These are phyloP conservation scores for Hipposideros armiger DNA, from an alignment of 2,113 vertebrate species.

Conservation along the genomic window DNA sequence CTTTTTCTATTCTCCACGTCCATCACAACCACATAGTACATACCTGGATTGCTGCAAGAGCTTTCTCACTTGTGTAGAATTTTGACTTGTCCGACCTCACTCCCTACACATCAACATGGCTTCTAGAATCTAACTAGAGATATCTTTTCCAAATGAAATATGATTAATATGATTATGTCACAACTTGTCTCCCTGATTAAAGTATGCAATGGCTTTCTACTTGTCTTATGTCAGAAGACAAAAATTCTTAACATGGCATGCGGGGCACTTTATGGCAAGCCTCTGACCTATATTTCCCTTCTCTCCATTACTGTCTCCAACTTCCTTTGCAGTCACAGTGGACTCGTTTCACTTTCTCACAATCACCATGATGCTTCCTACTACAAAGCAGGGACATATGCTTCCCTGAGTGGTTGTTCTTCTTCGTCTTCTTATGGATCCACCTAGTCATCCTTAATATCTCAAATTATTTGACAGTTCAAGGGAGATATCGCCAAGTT, in stretches of 20 bases:
- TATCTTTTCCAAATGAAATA: not conserved
- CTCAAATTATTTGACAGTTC: not conserved
- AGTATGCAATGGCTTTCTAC: not conserved
- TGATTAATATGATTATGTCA: not conserved
- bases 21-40: not conserved
- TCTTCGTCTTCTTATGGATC: not conserved
- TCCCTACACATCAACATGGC: not conserved
- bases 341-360: not conserved
- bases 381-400: not conserved
- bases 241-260: not conserved
- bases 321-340: not conserved
- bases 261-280: not conserved
- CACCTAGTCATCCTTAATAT: not conserved
- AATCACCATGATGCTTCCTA: not conserved
- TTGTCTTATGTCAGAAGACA: not conserved
- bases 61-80: not conserved
- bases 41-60: not conserved
- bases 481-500: not conserved
- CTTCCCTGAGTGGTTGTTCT: not conserved
- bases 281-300: not conserved
- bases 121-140: not conserved
- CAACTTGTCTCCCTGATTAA: not conserved
- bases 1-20: not conserved
- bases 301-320: not conserved
- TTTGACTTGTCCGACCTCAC: not conserved